Conservation (phyloP, 2,113 vertebrate genomes). For the Alouatta palliata region DNA sequence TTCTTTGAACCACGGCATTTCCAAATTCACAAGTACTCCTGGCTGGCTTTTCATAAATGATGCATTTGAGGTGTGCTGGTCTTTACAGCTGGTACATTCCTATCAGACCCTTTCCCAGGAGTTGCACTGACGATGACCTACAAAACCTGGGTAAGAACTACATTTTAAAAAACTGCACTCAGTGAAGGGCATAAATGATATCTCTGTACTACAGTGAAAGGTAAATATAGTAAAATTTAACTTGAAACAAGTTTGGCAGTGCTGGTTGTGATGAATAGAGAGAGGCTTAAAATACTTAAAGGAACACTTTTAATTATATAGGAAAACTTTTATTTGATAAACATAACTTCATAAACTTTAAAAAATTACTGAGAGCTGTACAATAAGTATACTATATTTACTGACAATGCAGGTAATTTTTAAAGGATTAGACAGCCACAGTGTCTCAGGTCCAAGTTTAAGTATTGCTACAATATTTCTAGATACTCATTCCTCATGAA, state of each 20-base stretch:
- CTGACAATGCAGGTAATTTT: slow-evolving; percentile 56
- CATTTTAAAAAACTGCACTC: not conserved
- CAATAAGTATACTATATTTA: slow-evolving; percentile 68
- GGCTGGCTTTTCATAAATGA: not conserved
- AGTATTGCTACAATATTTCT: slow-evolving; percentile 76
- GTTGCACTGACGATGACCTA: not conserved
- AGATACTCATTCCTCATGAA: slow-evolving; percentile 35
- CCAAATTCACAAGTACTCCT: not conserved
- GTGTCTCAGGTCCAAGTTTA: slow-evolving; percentile 77
- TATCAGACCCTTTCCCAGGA: not conserved
- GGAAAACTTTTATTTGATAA: slow-evolving; percentile 91
- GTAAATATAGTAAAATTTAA: not conserved
- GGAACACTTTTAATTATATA: slow-evolving; percentile 57
- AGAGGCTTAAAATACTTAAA: slow-evolving; percentile 14
- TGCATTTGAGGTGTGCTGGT: not conserved
- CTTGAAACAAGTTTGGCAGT: not conserved
- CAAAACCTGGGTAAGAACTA: not conserved
- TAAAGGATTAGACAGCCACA: slow-evolving; percentile 76
- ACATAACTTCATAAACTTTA: slow-evolving; percentile 89
- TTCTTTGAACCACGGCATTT: not conserved
- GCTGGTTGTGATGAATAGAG: not conserved
- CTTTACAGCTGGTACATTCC: not conserved
- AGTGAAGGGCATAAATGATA: not conserved
- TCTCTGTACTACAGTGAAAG: not conserved
- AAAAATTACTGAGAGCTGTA: slow-evolving; percentile 83